These are phyloP conservation scores for Amyelois transitella DNA, from an alignment of 1,140 invertebrate species.

Conservation along the genomic window DNA sequence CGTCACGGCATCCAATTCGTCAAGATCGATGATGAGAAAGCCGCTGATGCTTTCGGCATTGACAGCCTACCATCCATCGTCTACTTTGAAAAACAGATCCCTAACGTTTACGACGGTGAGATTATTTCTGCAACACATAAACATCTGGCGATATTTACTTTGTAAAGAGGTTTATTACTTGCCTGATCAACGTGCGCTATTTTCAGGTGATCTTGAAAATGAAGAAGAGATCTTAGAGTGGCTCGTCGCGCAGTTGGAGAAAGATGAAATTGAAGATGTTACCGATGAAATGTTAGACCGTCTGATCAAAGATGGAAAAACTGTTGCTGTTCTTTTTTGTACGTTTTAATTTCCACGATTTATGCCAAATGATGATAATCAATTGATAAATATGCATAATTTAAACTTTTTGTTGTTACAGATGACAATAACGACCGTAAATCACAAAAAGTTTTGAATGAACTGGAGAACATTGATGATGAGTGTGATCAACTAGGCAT, in stretches of 20 bases:
- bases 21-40: constrained; percentile 90
- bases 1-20: constrained; percentile 95
- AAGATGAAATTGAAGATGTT: constrained; percentile 96
- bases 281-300: constrained; percentile 95
- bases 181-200: constrained; percentile 4
- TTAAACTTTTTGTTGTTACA: constrained; percentile 46
- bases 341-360: constrained; percentile 66
- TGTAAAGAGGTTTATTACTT: not conserved
- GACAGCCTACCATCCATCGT: constrained; percentile 90
- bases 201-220: constrained; percentile 88
- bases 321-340: constrained; percentile 94
- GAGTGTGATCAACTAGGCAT: constrained; percentile 92
- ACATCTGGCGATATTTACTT: not conserved
- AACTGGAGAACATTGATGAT: constrained; percentile 96
- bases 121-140: constrained; percentile 1
- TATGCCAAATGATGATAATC: not conserved
- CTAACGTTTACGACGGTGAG: constrained; percentile 91
- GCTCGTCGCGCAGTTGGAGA: constrained; percentile 89
- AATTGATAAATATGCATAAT: not conserved
- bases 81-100: constrained; percentile 95
- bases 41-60: constrained; percentile 89
- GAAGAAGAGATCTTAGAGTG: constrained; percentile 94
- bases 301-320: constrained; percentile 90
- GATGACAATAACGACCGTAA: constrained; percentile 94
- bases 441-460: constrained; percentile 88